A percentile compares a stretch with the other conserved stretches of the same genome.
phyloP scores from a whole-genome alignment of 2,797 vertebrate genomes.

The Anableps anableps region DNA sequence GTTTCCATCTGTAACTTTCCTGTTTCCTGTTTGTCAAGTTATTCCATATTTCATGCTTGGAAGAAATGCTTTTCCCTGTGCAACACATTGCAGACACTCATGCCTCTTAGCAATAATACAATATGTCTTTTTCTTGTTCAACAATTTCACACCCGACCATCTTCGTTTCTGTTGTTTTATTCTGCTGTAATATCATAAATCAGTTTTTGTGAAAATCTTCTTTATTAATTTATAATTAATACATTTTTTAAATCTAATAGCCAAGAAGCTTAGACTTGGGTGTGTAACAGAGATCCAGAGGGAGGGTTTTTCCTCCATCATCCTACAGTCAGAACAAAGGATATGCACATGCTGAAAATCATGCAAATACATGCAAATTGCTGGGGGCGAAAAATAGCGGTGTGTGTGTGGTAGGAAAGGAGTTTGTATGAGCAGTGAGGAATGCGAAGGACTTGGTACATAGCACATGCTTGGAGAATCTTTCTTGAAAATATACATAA shows the following conservation, averaged over 20 bases:
- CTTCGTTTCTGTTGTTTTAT: constrained; percentile 40
- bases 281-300: constrained; percentile 49
- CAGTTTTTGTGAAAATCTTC: constrained; percentile 39
- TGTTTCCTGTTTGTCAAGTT: constrained; percentile 70
- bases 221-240: constrained; percentile 65
- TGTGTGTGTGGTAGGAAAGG: constrained; percentile 53
- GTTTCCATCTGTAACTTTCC: constrained; percentile 63
- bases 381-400: constrained; percentile 64
- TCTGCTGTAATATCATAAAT: constrained; percentile 28
- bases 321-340: constrained; percentile 90
- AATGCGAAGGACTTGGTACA: constrained; percentile 61
- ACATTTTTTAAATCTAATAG: constrained; percentile 63
- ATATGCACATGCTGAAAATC: constrained; percentile 84
- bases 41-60: constrained; percentile 76
- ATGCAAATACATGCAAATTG: constrained; percentile 92
- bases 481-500: constrained; percentile 42
- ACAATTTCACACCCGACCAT: constrained; percentile 51
- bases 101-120: constrained; percentile 66
- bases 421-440: constrained; percentile 57
- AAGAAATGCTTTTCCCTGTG: constrained; percentile 56
- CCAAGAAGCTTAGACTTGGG: constrained; percentile 54
- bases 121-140: constrained; percentile 61
- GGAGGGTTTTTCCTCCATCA: constrained; percentile 81
- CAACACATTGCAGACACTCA: constrained; percentile 62
- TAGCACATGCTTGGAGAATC: constrained; percentile 53